Percentiles rank a stretch among this genome's conserved stretches.
These are phyloP conservation scores for Drosophila lowei DNA, from an alignment of 1,140 invertebrate genomes.

Conservation along the genomic window DNA sequence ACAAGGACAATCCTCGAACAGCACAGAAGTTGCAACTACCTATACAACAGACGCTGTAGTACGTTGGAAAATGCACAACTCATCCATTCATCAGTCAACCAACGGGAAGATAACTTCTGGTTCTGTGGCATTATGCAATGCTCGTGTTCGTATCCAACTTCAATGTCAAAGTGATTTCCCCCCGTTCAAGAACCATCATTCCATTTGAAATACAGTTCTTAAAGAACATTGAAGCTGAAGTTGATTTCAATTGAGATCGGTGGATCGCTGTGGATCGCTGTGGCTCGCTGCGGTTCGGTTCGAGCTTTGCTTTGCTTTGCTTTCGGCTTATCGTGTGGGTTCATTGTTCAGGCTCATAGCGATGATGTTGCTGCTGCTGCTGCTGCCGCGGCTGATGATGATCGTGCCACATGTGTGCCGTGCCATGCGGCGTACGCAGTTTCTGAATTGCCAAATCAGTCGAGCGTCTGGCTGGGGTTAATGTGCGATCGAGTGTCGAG, in stretches of 20 bases:
- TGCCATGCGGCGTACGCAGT: constrained; percentile 30
- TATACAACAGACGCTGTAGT: not conserved
- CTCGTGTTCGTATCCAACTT: not conserved
- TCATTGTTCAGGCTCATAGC: constrained; percentile 32
- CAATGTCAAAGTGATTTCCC: constrained; percentile 28
- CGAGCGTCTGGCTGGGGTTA: constrained; percentile 38
- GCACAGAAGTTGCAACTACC: constrained; percentile 25
- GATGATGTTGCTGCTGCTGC: not conserved
- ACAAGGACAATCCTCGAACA: constrained; percentile 60
- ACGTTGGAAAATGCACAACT: not conserved
- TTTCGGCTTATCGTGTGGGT: constrained; percentile 51
- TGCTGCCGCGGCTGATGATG: constrained; percentile 32
- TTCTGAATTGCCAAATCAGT: constrained; percentile 36
- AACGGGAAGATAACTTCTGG: not conserved
- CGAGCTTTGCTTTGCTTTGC: no score
- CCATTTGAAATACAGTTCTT: constrained; percentile 30
- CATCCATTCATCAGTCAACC: not conserved
- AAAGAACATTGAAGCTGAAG: constrained; percentile 32
- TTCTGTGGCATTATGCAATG: constrained; percentile 13
- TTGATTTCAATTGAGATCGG: constrained; percentile 49
- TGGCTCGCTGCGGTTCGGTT: not conserved
- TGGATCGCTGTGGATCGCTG: not conserved
- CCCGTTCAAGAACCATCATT: constrained; percentile 33
- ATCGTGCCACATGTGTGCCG: constrained; percentile 39
- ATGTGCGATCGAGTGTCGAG: constrained; percentile 69